A percentile compares a stretch with the other conserved stretches of the same genome.
phyloP scores from a whole-genome alignment of 2,797 vertebrate genomes.

The Epinephelus awoara region DNA sequence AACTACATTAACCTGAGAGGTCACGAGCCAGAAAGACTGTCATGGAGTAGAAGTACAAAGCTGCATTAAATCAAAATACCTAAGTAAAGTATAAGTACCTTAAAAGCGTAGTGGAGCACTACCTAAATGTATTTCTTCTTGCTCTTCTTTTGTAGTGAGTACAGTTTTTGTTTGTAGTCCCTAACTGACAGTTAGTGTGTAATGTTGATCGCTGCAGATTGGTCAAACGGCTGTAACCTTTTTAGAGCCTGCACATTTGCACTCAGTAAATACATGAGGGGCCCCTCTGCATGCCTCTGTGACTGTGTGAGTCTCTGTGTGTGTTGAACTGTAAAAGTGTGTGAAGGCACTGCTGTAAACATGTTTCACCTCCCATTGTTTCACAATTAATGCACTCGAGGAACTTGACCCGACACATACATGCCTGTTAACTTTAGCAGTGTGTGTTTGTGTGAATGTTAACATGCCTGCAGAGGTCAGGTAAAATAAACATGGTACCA shows the following conservation, averaged over 20 bases:
- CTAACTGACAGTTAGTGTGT: background rate
- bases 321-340: constrained; percentile 31
- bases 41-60: too few species aligned
- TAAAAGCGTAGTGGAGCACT: background rate
- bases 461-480: background rate
- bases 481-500: background rate
- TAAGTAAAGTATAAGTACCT: background rate
- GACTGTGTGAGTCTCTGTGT: constrained; percentile 24
- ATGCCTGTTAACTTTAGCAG: background rate
- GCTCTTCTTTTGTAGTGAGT: background rate
- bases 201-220: constrained; percentile 4
- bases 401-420: background rate
- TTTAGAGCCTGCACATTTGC: background rate
- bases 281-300: constrained; percentile 46
- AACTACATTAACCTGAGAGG: too few species aligned
- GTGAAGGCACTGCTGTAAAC: constrained; percentile 19
- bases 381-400: constrained; percentile 4
- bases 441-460: constrained; percentile 21
- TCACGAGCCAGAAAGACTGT: too few species aligned
- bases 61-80: too few species aligned
- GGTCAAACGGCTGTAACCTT: constrained; percentile 12
- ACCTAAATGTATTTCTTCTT: background rate
- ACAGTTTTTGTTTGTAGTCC: too few species aligned
- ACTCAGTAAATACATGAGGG: constrained; percentile 8
- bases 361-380: constrained; percentile 17